Percentiles rank a stretch among this genome's conserved stretches.
Conservation (phyloP, 2,797 vertebrate species). For the Hyperoplus immaculatus region DNA sequence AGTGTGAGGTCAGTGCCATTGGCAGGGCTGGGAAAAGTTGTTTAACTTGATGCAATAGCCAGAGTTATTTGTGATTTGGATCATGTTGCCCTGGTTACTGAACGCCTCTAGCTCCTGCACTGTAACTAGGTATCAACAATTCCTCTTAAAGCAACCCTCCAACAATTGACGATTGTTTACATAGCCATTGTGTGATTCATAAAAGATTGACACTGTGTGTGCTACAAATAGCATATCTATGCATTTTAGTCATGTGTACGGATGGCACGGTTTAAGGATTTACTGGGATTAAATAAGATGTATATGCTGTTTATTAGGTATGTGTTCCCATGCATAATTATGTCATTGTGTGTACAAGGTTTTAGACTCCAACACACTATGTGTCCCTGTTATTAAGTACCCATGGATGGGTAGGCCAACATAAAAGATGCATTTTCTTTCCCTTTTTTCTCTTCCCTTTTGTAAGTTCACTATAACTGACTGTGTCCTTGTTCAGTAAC, state of each 20-base stretch:
- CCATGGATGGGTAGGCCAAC: not conserved
- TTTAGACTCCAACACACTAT: not conserved
- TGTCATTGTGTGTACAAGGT: not conserved
- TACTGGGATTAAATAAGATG: not conserved
- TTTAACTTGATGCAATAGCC: constrained; percentile 11
- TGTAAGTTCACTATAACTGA: not conserved
- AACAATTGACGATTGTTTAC: not conserved
- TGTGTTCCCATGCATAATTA: not conserved
- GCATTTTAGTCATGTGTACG: not conserved
- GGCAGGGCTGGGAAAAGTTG: not conserved
- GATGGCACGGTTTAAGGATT: too few species aligned
- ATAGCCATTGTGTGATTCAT: not conserved
- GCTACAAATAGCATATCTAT: not conserved
- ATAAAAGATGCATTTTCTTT: constrained; percentile 1
- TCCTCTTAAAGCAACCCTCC: not conserved
- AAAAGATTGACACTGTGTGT: not conserved
- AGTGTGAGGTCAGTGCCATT: constrained; percentile 4
- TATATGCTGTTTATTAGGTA: not conserved
- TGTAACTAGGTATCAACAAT: not conserved
- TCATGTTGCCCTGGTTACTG: constrained; percentile 9
- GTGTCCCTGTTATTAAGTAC: not conserved
- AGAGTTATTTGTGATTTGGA: constrained; percentile 14
- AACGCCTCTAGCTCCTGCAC: constrained; percentile 4
- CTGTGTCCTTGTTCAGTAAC: not conserved
- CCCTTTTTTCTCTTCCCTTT: not conserved